Conservation (phyloP, 2,797 vertebrate genomes). For the Pangasius larnaudii region DNA sequence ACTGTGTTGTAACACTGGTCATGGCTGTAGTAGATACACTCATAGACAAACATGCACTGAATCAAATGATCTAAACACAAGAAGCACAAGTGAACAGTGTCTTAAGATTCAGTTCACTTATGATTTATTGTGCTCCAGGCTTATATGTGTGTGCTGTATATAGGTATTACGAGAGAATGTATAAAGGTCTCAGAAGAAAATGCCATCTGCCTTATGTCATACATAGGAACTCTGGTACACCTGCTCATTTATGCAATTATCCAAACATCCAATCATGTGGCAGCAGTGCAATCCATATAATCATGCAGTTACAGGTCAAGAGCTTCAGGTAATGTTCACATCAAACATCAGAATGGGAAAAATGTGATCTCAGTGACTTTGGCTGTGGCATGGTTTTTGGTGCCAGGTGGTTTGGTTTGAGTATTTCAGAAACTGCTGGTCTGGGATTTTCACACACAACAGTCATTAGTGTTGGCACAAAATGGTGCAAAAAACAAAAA, state of each 20-base stretch:
- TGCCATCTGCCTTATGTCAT: neutral
- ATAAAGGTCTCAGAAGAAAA: constrained; percentile 1
- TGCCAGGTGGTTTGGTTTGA: neutral
- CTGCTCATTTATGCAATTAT: neutral
- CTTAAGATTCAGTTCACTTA: neutral
- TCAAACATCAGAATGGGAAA: neutral
- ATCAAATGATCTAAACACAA: neutral
- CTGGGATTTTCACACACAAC: neutral
- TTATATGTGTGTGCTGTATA: neutral
- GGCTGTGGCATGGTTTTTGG: neutral
- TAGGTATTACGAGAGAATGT: neutral
- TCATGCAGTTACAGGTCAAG: neutral
- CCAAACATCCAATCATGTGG: neutral
- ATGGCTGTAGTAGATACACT: neutral
- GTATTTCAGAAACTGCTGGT: neutral
- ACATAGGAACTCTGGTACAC: neutral
- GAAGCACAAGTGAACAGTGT: neutral
- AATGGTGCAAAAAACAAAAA: neutral
- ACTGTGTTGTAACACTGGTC: neutral
- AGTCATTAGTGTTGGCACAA: neutral
- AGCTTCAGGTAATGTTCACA: neutral
- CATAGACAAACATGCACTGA: neutral
- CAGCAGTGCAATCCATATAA: neutral
- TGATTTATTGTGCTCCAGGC: neutral
- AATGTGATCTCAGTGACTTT: neutral